Base-by-base conservation (phyloP, 2,797 vertebrate genomes). In the Gila robusta region DNA sequence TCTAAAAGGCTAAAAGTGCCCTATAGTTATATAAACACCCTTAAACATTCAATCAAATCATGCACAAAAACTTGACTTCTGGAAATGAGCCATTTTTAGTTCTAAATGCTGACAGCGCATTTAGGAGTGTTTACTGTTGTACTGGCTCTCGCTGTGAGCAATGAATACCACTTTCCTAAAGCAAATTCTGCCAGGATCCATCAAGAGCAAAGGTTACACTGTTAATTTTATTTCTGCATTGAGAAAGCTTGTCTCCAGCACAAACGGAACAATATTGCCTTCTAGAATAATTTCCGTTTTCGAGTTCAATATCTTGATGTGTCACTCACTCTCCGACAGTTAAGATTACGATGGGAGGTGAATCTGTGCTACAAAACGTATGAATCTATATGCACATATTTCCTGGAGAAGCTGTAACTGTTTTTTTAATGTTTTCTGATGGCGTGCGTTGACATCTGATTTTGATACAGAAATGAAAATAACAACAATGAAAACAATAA, bases 241-340 rank as follows among this genome's bases (percentile, higher is more conserved):
- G 54, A 41, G 59, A 59, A 79, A 80, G 81, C 82, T 52, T 52
- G 59, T 74, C 37, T 35, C 47, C 76, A 49, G 74, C 41, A 76
- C 62, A 86, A 82, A 79, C n/a, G 23, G 56, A 85, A 78, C 41
- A n/a, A 79, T 85, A 88, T 79, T 78, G 77, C 84, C 64, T 87
- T 82, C 47, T 41, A 79, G 72, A 86, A 83, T 86, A 78, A 87
- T 86, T 87, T 83, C 81, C 37, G 26, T 73, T 81, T 81, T 81
- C 32, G 4, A 82, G 78, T 67, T 86, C 81, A 85, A 85, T 89
- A 86, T 86, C 86, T 74, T 74, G 28, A 88, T 62, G 67, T 82
- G 85, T 85, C 79, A 88, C 49, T 88, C 82, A 83, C 35, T 83
- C 49, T 83, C 39, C 59, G 54, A 67, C 39, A 64, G 72, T 41